Base-by-base conservation (phyloP, 30 jellyfish, hydroid and myxozoan genomes). In the Sanderia malayensis region DNA sequence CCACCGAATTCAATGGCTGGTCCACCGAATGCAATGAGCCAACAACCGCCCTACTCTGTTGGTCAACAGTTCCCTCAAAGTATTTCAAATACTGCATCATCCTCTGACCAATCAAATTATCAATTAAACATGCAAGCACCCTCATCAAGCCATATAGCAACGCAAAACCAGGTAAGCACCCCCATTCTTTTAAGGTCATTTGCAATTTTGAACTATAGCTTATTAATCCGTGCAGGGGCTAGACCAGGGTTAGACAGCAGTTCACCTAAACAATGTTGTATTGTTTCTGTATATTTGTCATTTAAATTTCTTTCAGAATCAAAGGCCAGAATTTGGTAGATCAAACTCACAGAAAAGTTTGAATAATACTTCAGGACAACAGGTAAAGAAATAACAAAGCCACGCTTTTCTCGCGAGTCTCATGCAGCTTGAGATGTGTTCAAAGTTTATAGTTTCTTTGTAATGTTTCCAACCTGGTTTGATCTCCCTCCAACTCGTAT, bases 271-370 rank as follows among this genome's bases (percentile, higher is more conserved):
- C n/a, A n/a, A n/a, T n/a, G n/a, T n/a, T n/a, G n/a, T n/a, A n/a
- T n/a, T n/a, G n/a, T n/a, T n/a, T 37, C 6, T 37, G 52, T 37
- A 13, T 37, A 13, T 4, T 37, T 37, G 52, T 4, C 6, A 37
- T 37, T 37, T 4, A 37, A 4, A 6, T 49, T 8, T 49, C 2
- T 49, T 55, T 2, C 21, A 49, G 69, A 47, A 26, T 31, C 72
- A 52, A 27, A 64, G 44, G 26, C 45, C 77, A 6, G 77, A 30
- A 0, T n/a, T 74, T 23, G 19, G 77, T 29, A 74, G 86, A 27
- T 44, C 69, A 41, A 73, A 60, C 31, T 74, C 86, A 1, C 76
- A 31, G 78, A 74, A 73, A 44, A 57, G 84, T 34, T 30, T 58
- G 41, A 11, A 69, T 4, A 74, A 29, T 60, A 34, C 31, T 45